phyloP scores from a whole-genome alignment of 2,797 vertebrate genomes.

The Ctenopoma kingsleyae region DNA sequence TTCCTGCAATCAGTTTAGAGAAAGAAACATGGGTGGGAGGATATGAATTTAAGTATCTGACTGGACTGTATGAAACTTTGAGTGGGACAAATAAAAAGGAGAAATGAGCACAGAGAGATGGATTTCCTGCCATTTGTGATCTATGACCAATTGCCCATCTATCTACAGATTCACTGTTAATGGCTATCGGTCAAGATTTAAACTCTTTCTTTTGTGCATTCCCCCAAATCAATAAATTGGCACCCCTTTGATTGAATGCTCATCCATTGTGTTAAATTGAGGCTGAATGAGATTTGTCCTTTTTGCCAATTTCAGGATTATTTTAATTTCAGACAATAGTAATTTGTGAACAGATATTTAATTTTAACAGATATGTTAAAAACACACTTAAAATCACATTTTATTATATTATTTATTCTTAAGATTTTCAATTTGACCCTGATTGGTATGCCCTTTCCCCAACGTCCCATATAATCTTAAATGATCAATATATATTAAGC shows the following conservation, averaged over 20 bases:
- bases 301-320: slow-evolving; percentile 62
- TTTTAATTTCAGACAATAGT: slow-evolving; percentile 28
- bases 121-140: slow-evolving; percentile 83
- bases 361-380: slow-evolving; percentile 29
- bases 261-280: slow-evolving; percentile 76
- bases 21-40: background rate
- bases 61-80: slow-evolving; percentile 21
- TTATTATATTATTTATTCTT: slow-evolving; percentile 20
- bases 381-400: slow-evolving; percentile 15
- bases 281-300: slow-evolving; percentile 69
- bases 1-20: slow-evolving; percentile 1
- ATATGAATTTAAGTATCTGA: slow-evolving; percentile 25
- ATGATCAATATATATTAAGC: slow-evolving; percentile 73
- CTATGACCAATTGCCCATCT: slow-evolving; percentile 79
- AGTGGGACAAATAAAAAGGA: slow-evolving; percentile 61
- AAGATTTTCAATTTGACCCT: slow-evolving; percentile 53
- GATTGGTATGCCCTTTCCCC: slow-evolving; percentile 77
- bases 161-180: slow-evolving; percentile 79
- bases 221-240: slow-evolving; percentile 80
- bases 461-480: slow-evolving; percentile 64
- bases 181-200: slow-evolving; percentile 76
- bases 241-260: slow-evolving; percentile 79
- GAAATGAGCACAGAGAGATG: slow-evolving; percentile 67
- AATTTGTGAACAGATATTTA: slow-evolving; percentile 35
- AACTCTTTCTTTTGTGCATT: slow-evolving; percentile 80